Conservation (phyloP, 2,888 invertebrate genomes). For the Himalopsyche kuldschensis region DNA sequence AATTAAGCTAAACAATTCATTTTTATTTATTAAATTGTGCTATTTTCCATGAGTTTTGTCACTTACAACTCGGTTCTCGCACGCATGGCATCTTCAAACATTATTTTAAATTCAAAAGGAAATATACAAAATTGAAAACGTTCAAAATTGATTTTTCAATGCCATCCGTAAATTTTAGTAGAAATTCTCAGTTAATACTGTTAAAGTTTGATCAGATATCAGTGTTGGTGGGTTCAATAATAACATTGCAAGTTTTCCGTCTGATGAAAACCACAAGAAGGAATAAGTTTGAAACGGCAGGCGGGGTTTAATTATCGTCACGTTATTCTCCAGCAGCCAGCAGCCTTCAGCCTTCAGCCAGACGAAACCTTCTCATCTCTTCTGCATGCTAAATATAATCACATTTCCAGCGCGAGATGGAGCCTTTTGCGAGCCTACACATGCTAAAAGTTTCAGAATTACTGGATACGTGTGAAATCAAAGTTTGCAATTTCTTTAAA, state of each 20-base stretch:
- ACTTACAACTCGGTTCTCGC: too few species aligned
- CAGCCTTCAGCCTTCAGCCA: neutral
- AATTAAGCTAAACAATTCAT: too few species aligned
- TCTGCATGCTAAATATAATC: neutral
- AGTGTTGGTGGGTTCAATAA: neutral
- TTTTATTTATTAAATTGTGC: too few species aligned
- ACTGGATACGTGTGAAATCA: neutral
- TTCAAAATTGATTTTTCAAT: too few species aligned
- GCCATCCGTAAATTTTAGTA: too few species aligned
- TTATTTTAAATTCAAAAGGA: too few species aligned
- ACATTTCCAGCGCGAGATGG: neutral
- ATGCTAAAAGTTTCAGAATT: neutral
- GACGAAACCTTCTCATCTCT: neutral
- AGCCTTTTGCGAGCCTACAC: neutral
- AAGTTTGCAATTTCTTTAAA: neutral
- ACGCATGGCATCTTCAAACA: too few species aligned
- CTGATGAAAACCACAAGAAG: constrained; percentile 10
- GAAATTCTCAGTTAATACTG: too few species aligned
- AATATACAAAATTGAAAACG: too few species aligned
- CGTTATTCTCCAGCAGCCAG: neutral
- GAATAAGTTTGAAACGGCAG: constrained; percentile 5
- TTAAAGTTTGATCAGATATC: too few species aligned
- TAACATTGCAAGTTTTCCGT: constrained; percentile 6
- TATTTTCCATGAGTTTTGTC: too few species aligned
- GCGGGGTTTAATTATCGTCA: constrained; percentile 24